Percentiles rank a stretch among this genome's conserved stretches.
phyloP scores from a whole-genome alignment of 2,888 invertebrate genomes.

The Drosophila nr. fundita region DNA sequence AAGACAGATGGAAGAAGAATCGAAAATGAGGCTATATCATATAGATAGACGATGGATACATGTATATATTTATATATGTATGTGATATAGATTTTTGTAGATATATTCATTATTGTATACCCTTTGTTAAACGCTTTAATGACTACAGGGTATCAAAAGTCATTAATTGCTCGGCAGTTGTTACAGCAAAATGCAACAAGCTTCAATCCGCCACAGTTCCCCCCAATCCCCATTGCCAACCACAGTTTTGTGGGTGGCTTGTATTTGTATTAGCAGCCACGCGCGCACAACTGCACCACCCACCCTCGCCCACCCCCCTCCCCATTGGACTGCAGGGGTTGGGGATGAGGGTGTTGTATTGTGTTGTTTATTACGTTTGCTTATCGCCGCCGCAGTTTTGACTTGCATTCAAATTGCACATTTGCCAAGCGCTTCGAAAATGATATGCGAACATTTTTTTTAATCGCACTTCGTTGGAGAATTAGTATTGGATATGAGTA shows the following conservation, averaged over 20 bases:
- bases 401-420: slow-evolving; percentile 28
- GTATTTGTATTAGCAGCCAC: slow-evolving; percentile 71
- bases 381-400: slow-evolving; percentile 38
- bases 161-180: slow-evolving; percentile 25
- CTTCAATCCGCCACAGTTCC: slow-evolving; percentile 1
- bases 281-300: slow-evolving; percentile 40
- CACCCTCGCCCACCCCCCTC: background rate
- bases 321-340: background rate
- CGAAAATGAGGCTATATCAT: background rate
- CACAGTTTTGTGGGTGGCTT: slow-evolving; percentile 52
- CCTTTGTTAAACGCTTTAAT: background rate
- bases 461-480: slow-evolving; percentile 12
- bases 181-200: slow-evolving; percentile 29
- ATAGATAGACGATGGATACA: background rate
- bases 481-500: slow-evolving; percentile 22
- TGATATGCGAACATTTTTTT: slow-evolving; percentile 8
- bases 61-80: background rate
- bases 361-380: slow-evolving; percentile 14
- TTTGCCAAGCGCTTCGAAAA: slow-evolving; percentile 14
- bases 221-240: background rate
- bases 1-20: background rate
- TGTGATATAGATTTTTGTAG: background rate
- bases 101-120: too few species aligned
- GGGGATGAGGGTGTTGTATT: background rate
- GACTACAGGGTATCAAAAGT: slow-evolving; percentile 3